These are phyloP conservation scores for Anniella stebbinsi DNA, from an alignment of 2,797 vertebrate species.

Conservation along the genomic window DNA sequence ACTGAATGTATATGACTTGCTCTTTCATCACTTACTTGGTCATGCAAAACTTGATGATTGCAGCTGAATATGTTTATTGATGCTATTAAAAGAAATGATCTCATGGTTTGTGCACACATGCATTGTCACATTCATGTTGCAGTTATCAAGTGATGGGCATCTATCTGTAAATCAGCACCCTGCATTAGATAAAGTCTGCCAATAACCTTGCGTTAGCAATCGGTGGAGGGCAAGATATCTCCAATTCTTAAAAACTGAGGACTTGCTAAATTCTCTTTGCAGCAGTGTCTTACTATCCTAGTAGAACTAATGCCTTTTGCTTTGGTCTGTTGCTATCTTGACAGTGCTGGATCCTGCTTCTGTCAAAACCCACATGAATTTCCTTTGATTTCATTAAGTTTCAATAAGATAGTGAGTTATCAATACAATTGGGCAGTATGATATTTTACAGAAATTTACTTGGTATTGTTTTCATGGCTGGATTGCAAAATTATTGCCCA, in stretches of 20 bases:
- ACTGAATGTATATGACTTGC: background rate
- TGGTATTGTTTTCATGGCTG: background rate
- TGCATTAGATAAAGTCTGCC: background rate
- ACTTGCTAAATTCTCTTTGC: background rate
- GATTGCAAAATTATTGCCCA: background rate
- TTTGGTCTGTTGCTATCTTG: background rate
- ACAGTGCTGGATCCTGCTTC: background rate
- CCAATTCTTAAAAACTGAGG: background rate
- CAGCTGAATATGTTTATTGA: background rate
- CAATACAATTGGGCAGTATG: conserved; percentile 44
- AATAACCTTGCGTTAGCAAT: background rate
- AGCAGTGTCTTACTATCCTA: background rate
- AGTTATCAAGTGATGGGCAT: background rate
- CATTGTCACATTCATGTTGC: background rate
- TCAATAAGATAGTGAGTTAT: background rate
- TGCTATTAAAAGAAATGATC: background rate
- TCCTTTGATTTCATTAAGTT: background rate
- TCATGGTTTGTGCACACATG: background rate
- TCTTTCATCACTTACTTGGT: background rate
- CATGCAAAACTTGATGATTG: background rate
- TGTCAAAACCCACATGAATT: background rate
- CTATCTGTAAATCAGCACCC: background rate
- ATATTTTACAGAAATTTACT: conserved; percentile 9
- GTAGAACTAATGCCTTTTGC: background rate
- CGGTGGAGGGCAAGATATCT: background rate